Conservation (phyloP, 2,888 invertebrate genomes). For the Trichogramma evanescens region DNA sequence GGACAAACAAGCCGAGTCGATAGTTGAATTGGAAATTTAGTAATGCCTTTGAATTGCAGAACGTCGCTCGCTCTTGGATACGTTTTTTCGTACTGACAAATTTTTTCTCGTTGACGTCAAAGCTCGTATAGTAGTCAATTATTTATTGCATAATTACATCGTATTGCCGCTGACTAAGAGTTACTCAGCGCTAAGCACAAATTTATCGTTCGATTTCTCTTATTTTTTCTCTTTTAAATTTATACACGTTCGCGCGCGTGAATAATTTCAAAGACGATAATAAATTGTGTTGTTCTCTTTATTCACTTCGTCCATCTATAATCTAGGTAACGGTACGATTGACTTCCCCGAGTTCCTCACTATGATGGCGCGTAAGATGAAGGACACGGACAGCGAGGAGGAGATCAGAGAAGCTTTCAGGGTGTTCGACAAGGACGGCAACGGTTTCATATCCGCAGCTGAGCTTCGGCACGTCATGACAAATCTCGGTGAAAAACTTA, state of each 20-base stretch:
- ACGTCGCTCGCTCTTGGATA: no score
- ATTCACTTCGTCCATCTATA: neutral
- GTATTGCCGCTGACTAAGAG: no score
- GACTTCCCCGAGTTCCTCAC: constrained; percentile 99
- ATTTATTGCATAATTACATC: no score
- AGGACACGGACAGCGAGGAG: constrained; percentile 98
- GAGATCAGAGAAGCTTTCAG: constrained; percentile 98
- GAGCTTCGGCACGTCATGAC: constrained; percentile 99
- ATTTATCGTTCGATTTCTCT: no score
- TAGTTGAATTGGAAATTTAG: no score
- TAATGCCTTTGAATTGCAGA: no score
- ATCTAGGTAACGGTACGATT: constrained; percentile 94
- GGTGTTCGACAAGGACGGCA: constrained; percentile 99
- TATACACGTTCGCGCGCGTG: neutral
- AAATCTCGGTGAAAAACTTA: constrained; percentile 98
- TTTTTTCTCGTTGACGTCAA: no score
- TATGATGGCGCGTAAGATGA: constrained; percentile 99
- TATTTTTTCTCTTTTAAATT: no score
- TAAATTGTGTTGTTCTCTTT: neutral
- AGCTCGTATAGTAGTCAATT: no score
- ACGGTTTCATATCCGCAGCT: constrained; percentile 97
- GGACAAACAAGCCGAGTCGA: no score
- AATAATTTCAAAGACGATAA: neutral
- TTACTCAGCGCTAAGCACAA: no score
- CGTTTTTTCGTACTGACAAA: no score